These are phyloP conservation scores for Tenualosa ilisha DNA, from an alignment of 2,797 vertebrate species.

Conservation along the genomic window DNA sequence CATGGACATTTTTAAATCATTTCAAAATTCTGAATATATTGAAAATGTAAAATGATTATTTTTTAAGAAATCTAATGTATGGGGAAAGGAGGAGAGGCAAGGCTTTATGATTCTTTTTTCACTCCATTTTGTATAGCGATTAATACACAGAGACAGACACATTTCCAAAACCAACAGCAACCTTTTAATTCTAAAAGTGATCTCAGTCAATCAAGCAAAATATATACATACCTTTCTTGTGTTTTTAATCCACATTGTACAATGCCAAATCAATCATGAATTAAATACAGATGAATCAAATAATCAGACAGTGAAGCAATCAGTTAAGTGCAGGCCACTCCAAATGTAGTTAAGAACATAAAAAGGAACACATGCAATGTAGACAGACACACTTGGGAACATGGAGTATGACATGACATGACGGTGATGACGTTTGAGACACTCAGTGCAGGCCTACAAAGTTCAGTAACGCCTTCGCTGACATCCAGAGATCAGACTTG, in stretches of 20 bases:
- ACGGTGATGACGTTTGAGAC: neutral
- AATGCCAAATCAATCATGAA: neutral
- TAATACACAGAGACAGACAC: neutral
- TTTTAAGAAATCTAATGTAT: too few species aligned
- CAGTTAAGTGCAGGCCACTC: neutral
- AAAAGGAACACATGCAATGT: neutral
- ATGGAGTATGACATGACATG: slow-evolving; percentile 8
- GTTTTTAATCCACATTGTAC: slow-evolving; percentile 25
- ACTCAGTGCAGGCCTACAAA: neutral
- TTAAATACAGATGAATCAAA: neutral
- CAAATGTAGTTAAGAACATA: neutral
- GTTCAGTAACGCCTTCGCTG: too few species aligned
- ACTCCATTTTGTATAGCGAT: neutral
- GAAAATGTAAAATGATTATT: neutral
- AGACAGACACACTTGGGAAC: neutral
- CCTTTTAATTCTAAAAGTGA: slow-evolving; percentile 13
- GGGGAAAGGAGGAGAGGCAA: neutral
- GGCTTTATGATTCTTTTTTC: neutral
- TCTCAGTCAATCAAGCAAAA: neutral
- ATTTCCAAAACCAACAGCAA: slow-evolving; percentile 35
- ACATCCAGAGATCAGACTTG: neutral
- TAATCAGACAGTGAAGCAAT: slow-evolving; percentile 1
- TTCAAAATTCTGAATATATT: neutral
- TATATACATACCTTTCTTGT: neutral
- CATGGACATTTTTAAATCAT: neutral